Conservation (phyloP, 1,140 invertebrate genomes). For the Drosophila nebulosa region DNA sequence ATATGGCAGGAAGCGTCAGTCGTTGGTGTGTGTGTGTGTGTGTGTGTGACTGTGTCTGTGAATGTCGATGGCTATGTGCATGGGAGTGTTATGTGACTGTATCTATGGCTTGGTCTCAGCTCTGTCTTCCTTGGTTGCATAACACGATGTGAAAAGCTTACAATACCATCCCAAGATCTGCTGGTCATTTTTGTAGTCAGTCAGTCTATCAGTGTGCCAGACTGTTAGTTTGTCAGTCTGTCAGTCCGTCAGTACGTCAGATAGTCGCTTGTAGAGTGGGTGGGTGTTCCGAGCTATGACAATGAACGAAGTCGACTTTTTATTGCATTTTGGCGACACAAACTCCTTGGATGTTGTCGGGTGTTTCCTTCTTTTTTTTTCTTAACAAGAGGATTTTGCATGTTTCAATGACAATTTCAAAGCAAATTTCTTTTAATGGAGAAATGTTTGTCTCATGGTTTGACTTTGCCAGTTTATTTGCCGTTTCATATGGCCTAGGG, state of each 20-base stretch:
- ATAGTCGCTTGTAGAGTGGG: slow-evolving; percentile 4
- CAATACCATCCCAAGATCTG: slow-evolving; percentile 16
- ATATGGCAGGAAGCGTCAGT: slow-evolving; percentile 74
- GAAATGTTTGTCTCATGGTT: slow-evolving; percentile 32
- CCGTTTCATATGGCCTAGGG: background rate
- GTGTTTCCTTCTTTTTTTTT: slow-evolving; percentile 29
- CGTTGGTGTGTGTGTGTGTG: slow-evolving; percentile 43
- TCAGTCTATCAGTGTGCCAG: slow-evolving; percentile 29
- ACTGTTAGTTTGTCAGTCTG: too few species aligned
- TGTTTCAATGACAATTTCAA: slow-evolving; percentile 61
- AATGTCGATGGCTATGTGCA: background rate
- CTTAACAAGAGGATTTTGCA: slow-evolving; percentile 58
- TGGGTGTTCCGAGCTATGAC: slow-evolving; percentile 42
- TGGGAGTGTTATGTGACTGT: background rate
- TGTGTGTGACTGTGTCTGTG: slow-evolving; percentile 13
- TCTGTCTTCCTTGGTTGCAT: slow-evolving; percentile 37
- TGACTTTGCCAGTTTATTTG: slow-evolving; percentile 34
- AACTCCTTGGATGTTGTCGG: slow-evolving; percentile 50
- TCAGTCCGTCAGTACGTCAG: background rate
- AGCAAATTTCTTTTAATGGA: slow-evolving; percentile 52
- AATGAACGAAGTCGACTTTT: slow-evolving; percentile 52
- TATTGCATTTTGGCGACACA: slow-evolving; percentile 74
- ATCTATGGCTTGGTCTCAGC: slow-evolving; percentile 21
- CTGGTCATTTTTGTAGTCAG: slow-evolving; percentile 49
- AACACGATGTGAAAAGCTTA: slow-evolving; percentile 8